These are phyloP conservation scores for Xyrichtys novacula DNA, from an alignment of 2,797 vertebrate genomes.

Conservation along the genomic window DNA sequence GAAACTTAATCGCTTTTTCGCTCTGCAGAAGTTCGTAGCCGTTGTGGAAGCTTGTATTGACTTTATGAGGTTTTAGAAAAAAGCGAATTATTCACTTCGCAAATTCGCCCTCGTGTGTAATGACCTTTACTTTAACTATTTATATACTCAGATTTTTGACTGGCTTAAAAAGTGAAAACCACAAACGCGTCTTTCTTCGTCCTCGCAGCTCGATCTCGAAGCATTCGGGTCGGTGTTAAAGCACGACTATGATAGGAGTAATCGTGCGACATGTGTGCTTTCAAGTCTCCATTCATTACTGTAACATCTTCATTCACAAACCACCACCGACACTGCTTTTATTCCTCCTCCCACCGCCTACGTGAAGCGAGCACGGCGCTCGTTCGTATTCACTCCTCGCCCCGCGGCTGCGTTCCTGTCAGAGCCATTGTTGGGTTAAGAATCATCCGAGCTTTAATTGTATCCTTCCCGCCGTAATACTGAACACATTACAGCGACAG, in stretches of 20 bases:
- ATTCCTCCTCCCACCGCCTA: constrained; percentile 20
- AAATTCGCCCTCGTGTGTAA: no score
- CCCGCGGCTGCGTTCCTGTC: constrained; percentile 48
- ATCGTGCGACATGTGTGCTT: constrained; percentile 13
- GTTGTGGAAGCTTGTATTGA: no score
- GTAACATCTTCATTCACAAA: constrained; percentile 54
- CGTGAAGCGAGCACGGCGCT: constrained; percentile 20
- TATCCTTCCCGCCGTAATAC: constrained; percentile 56
- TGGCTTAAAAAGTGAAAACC: no score
- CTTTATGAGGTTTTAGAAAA: no score
- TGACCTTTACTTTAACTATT: no score
- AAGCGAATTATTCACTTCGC: no score
- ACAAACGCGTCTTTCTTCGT: no score
- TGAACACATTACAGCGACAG: constrained; percentile 64
- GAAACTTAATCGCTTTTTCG: no score
- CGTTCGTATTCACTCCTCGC: constrained; percentile 1
- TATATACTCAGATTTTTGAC: no score
- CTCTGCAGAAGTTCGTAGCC: no score
- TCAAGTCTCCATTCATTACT: constrained; percentile 24
- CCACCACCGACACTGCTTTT: constrained; percentile 43
- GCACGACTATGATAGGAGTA: not conserved
- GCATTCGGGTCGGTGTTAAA: not conserved
- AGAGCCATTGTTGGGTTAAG: constrained; percentile 39
- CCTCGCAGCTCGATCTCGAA: not conserved
- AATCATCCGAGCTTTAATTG: constrained; percentile 55